Conservation (phyloP, 2,888 invertebrate genomes). For the Spicauda simplicius region DNA sequence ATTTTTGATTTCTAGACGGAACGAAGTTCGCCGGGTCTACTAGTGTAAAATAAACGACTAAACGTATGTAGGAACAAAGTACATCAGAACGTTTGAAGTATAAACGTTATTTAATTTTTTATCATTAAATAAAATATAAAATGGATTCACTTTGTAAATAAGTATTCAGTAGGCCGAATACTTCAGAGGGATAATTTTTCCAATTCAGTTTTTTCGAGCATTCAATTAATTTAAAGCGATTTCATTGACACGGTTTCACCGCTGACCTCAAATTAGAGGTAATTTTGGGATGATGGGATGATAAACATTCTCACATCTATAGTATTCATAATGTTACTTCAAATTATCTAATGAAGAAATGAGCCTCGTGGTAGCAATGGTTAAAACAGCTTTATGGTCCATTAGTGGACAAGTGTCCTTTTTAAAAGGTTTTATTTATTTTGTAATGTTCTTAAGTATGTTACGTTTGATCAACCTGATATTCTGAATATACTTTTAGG, state of each 20-base stretch:
- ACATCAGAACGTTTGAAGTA: neutral
- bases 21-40: too few relatives aligned
- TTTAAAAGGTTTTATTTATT: too few relatives aligned
- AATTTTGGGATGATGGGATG: neutral
- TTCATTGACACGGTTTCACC: neutral
- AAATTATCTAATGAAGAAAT: too few relatives aligned
- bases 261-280: neutral
- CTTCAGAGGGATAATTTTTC: neutral
- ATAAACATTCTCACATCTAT: neutral
- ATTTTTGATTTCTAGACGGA: too few relatives aligned
- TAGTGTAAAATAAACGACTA: too few relatives aligned
- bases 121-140: neutral
- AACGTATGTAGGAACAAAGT: neutral
- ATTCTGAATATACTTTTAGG: too few relatives aligned
- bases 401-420: too few relatives aligned
- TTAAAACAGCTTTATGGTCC: too few relatives aligned
- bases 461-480: too few relatives aligned
- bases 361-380: too few relatives aligned
- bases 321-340: too few relatives aligned
- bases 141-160: neutral
- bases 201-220: neutral
- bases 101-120: neutral
- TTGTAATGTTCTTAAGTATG: too few relatives aligned
- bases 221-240: neutral
- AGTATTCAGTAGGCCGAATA: neutral